Evolutionary conservation across 2,888 invertebrate genomes (phyloP).

Genomic region (Limnephilus rhombicus): DNA sequence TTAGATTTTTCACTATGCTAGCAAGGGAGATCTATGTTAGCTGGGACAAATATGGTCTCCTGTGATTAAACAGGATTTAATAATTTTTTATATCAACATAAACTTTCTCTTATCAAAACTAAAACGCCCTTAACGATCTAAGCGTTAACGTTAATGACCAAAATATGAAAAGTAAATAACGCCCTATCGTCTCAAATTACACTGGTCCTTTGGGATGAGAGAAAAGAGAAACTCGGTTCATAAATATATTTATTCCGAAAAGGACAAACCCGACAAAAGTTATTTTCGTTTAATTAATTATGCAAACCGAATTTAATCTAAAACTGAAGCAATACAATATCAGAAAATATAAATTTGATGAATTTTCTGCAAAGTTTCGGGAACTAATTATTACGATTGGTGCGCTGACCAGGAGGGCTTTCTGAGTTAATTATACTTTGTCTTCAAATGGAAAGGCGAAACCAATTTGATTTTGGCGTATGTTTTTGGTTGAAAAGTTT

Average conservation of each 20-base stretch:
- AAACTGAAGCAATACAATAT: background rate
- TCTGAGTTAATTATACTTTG: background rate
- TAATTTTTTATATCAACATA: background rate
- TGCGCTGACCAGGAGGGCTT: background rate
- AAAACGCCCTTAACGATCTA: background rate
- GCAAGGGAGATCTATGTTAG: too few species aligned
- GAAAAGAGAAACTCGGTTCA: background rate
- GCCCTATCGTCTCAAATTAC: background rate
- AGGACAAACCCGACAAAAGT: background rate
- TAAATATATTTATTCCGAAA: background rate
- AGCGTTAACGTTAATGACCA: background rate
- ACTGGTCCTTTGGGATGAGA: background rate
- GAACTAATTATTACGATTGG: background rate
- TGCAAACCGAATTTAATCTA: background rate
- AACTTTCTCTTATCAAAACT: background rate
- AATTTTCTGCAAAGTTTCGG: background rate
- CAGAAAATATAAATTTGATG: background rate
- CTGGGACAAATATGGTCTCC: too few species aligned
- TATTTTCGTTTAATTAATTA: background rate
- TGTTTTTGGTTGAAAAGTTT: too few species aligned
- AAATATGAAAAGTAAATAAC: background rate
- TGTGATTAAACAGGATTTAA: background rate
- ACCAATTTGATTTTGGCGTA: background rate
- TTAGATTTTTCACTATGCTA: too few species aligned
- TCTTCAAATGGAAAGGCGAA: background rate